Evolutionary conservation across 2,888 invertebrate genomes (phyloP), one percentile per base, ranked within the genome.

Genomic region (Ommatoiulus sabulosus): DNA sequence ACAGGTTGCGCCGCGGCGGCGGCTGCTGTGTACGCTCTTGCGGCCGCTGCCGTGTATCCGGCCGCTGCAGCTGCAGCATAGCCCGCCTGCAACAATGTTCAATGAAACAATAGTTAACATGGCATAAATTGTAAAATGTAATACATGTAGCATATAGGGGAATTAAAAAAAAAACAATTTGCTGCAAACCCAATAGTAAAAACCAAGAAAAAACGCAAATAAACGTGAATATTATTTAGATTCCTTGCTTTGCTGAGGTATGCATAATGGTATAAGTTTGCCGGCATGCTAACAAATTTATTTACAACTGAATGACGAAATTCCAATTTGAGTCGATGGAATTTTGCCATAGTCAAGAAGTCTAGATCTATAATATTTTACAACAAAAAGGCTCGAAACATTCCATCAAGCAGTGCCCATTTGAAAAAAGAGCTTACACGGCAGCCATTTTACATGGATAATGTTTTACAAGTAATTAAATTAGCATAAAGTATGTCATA

Each of bases 41-140:
- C 91, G 15, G 91, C 92, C 72, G 92, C 91, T 48, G 91, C 91
- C 84, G 91, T 91, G 88, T 91, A 91, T 85, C 91, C 91, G 48
- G 91, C 90, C 44, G 91, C 90, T 63, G 91, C 91, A 57, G 91
- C 91, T 80, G 91, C 91, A 87, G 91, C 90, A 89, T 91, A 91
- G 44, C 90, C 90, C 87, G 91, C 91, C 91, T 91, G 90, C 57
- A 44, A 80, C 5, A 24, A 24, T 10, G 3, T 24, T 72, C 10
- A 8, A 72, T 72, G 24, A 24, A 72, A 35, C 35, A 80, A 35
- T 12, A 2, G 15, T 80, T 24, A 24, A 35, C 35, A 7, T 0
- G 1, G 24, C 10, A 24, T 35, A 35, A 35, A 35, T 35, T 35
- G 35, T 35, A 35, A 35, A 35, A 35, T 35, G 35, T 35, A 35